Evolutionary conservation across 2,113 vertebrate species (phyloP), one percentile per base, ranked within the genome.

Genomic region (Brevimyrus niger): DNA sequence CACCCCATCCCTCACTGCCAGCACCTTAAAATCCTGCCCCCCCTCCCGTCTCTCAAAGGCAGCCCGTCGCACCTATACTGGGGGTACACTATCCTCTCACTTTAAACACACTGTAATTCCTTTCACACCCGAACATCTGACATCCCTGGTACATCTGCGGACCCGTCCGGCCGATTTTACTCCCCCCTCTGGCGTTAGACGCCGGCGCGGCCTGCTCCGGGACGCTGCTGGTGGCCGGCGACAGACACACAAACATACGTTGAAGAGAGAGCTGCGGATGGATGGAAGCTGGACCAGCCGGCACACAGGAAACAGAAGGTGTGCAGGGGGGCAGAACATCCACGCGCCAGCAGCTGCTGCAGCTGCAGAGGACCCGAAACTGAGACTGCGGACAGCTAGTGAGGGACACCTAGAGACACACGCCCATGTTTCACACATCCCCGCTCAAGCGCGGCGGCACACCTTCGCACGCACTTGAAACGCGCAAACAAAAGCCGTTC

Each of bases 1-100:
- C 51, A 19, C 4, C 91, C 91, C 89, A 89, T 89, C 91, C 92
- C 90, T 92, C 69, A 92, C 7, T 83, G 21, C 80, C 80, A 44
- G 38, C 80, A 46, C 42, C 80, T 47, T 23, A 47, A 44, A 82
- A 23, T 21, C 15, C 80, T n/a, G 38, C 80, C 35, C 42, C 42
- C 80, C 35, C 42, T 21, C 80, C 15, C 11, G 1, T 19, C 76
- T 46, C 35, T 27, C 80, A 35, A 15, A 73, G 10, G 69, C 31
- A 73, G 11, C 69, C 69, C 31, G 5, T 8, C 4, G 15, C 31
- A 38, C 31, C 17, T 6, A 76, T 3, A 15, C 31, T 19, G 31
- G 31, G 13, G 69, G 1, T 19, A 76, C 31, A 76, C 13, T 38
- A 1, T 76, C 69, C 69, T 76, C 69, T 17, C 5, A 13, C 69